A percentile compares a stretch with the other conserved stretches of the same genome.
Evolutionary conservation across 2,113 vertebrate species (phyloP).

Genomic region (Macrotis lagotis): DNA sequence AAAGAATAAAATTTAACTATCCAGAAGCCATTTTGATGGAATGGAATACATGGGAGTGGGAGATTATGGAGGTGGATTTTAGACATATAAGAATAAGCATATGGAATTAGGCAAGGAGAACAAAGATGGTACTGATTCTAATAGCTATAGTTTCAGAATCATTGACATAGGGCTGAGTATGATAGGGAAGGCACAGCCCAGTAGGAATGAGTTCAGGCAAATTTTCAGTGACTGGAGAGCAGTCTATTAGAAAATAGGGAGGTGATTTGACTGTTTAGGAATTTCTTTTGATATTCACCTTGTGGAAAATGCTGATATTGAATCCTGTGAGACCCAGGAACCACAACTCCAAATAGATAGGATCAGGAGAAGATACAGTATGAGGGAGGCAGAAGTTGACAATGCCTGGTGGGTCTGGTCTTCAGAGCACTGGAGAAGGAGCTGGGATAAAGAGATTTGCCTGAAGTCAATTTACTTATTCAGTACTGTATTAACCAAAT

Average conservation of each 20-base stretch:
- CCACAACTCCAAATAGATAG: too few relatives aligned
- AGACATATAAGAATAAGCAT: not conserved
- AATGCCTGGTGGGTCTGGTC: not conserved
- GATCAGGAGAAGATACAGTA: not conserved
- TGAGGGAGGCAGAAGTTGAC: not conserved
- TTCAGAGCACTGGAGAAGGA: not conserved
- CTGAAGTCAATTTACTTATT: not conserved
- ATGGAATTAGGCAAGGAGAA: not conserved
- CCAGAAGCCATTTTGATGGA: not conserved
- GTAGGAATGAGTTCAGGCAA: not conserved
- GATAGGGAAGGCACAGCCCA: too few relatives aligned
- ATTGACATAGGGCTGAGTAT: not conserved
- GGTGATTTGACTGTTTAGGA: not conserved
- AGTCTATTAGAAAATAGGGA: not conserved
- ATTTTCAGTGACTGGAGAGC: not conserved
- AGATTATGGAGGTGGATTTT: not conserved
- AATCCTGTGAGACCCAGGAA: not conserved
- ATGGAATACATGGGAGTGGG: not conserved
- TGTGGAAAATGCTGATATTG: not conserved
- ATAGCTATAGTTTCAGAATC: not conserved
- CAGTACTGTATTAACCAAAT: not conserved
- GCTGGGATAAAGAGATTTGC: not conserved
- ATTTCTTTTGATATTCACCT: not conserved
- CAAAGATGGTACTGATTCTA: not conserved
- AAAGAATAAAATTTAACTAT: not conserved